These are phyloP conservation scores for Megalonaias nervosa DNA, from an alignment of 1,140 invertebrate species.

Conservation along the genomic window DNA sequence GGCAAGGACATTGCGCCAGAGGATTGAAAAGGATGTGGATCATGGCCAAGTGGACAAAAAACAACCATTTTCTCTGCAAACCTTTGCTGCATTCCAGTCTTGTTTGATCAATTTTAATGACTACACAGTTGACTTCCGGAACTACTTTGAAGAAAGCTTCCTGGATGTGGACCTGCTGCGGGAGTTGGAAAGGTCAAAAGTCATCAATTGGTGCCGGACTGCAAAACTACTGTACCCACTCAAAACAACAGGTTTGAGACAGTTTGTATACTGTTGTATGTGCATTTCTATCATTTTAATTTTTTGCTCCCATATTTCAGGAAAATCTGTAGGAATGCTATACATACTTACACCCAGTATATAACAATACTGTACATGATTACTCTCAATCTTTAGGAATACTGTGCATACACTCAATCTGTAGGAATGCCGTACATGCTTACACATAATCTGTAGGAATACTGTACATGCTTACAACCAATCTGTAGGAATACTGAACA, in stretches of 20 bases:
- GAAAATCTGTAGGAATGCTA: too few relatives aligned
- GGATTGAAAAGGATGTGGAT: constrained; percentile 40
- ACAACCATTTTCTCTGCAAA: constrained; percentile 28
- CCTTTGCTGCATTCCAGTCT: constrained; percentile 24
- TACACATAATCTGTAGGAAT: too few relatives aligned
- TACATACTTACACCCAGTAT: too few relatives aligned
- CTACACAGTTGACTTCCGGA: constrained; percentile 35
- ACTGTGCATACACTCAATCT: too few relatives aligned
- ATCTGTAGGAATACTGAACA: too few relatives aligned
- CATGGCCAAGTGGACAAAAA: constrained; percentile 15
- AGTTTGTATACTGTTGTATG: too few relatives aligned
- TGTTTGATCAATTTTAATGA: constrained; percentile 20
- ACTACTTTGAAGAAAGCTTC: constrained; percentile 29
- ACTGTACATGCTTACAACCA: too few relatives aligned
- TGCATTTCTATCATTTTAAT: too few relatives aligned
- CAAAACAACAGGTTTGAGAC: constrained; percentile 44
- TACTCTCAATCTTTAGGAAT: too few relatives aligned
- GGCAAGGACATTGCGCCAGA: constrained; percentile 12
- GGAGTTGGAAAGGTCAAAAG: constrained; percentile 47
- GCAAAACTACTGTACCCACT: constrained; percentile 49
- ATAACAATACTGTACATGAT: too few relatives aligned
- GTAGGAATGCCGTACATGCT: too few relatives aligned
- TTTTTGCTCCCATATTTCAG: too few relatives aligned
- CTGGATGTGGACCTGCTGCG: constrained; percentile 51
- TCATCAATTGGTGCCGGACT: constrained; percentile 63